Evolutionary conservation across 2,113 vertebrate genomes (phyloP).

Genomic region (Naja naja): DNA sequence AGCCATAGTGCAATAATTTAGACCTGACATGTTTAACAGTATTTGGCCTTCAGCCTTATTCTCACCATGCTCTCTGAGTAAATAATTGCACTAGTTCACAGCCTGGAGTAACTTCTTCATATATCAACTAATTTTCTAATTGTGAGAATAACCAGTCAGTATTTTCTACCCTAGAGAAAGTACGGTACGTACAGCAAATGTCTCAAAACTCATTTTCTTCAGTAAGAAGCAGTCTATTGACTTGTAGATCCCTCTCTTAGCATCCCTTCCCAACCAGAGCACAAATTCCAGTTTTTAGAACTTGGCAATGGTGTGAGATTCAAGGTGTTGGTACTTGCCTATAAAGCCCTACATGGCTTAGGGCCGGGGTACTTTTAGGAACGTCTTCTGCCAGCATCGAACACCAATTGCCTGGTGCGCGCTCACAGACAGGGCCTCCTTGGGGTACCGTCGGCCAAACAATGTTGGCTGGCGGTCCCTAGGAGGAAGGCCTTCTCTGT

Average conservation of each 20-base stretch:
- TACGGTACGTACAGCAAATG: background rate
- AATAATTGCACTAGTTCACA: conserved; percentile 8
- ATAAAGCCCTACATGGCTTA: too few relatives aligned
- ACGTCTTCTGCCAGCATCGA: too few relatives aligned
- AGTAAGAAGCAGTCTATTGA: background rate
- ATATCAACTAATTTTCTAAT: conserved; percentile 12
- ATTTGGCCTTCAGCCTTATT: conserved; percentile 29
- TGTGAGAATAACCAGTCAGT: conserved; percentile 10
- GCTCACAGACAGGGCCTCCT: too few relatives aligned
- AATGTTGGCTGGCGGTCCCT: too few relatives aligned
- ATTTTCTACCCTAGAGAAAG: conserved; percentile 26
- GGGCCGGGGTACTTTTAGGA: too few relatives aligned
- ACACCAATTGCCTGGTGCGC: too few relatives aligned
- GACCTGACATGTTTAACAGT: conserved; percentile 32
- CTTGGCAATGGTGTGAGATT: background rate
- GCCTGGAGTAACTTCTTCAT: conserved; percentile 17
- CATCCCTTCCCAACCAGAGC: background rate
- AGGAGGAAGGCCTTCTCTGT: too few relatives aligned
- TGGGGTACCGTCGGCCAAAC: too few relatives aligned
- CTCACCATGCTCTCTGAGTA: background rate
- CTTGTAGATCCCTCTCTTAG: background rate
- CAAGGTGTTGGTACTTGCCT: too few relatives aligned
- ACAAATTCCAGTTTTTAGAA: background rate
- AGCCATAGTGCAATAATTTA: conserved; percentile 30
- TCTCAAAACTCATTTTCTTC: background rate